Evolutionary conservation across 2,888 invertebrate species (phyloP).

Genomic region (Hetaerina titia): DNA sequence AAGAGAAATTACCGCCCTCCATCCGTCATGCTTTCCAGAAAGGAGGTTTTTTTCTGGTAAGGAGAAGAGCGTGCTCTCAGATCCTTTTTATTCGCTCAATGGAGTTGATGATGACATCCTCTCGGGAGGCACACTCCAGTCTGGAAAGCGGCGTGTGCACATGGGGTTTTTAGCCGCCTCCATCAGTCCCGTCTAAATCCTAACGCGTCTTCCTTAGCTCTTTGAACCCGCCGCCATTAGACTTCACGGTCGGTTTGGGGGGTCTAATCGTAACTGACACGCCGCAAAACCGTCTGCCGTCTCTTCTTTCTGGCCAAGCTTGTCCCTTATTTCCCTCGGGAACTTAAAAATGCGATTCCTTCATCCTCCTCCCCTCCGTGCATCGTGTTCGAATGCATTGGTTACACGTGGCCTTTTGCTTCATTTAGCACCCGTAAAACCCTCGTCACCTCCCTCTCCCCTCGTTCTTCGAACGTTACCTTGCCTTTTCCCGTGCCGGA

Average conservation of each 20-base stretch:
- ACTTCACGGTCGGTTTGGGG: constrained; percentile 42
- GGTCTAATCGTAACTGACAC: constrained; percentile 48
- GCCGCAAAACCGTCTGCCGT: constrained; percentile 24
- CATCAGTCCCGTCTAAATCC: constrained; percentile 29
- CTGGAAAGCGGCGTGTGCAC: constrained; percentile 5
- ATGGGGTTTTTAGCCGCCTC: constrained; percentile 28
- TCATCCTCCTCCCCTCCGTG: background rate
- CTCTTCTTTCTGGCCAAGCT: background rate
- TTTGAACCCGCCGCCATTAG: constrained; percentile 24
- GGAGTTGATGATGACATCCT: constrained; percentile 40
- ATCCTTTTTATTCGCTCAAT: constrained; percentile 21
- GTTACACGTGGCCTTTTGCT: background rate
- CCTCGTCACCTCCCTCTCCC: background rate
- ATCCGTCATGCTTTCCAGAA: constrained; percentile 15
- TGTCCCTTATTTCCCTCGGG: background rate
- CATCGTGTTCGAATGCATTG: background rate
- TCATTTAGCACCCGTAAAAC: background rate
- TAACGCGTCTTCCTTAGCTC: background rate
- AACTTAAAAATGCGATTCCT: background rate
- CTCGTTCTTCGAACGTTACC: background rate
- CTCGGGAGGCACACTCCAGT: background rate
- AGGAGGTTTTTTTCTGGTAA: constrained; percentile 4
- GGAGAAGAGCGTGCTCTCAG: background rate
- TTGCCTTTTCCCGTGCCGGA: background rate
- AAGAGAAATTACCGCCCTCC: background rate